Base-by-base conservation (phyloP, 2,113 vertebrate species). In the Neolamprologus modestus region DNA sequence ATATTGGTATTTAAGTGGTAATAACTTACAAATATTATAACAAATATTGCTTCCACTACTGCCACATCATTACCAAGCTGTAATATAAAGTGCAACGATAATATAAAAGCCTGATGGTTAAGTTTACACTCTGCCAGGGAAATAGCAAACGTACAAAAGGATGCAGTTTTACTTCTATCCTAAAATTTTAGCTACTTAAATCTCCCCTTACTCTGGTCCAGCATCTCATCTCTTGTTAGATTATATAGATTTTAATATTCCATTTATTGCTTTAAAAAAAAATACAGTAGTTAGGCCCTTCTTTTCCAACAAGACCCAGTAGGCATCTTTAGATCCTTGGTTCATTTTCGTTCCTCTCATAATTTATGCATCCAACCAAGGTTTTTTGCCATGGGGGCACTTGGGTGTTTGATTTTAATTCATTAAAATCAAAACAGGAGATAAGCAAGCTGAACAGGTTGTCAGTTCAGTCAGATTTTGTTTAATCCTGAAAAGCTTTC, bases 341-440 rank as follows among this genome's bases (percentile, higher is more conserved):
- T 45, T 88, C 37, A 28, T 24, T 55, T 19, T 80, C 47, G 3
- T 78, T 86, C 63, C 21, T 11, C 78, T 76, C 12, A 37, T 88
- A 90, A 92, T 90, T 84, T 71, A 87, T 91, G 66, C 82, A 68
- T 59, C 81, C 86, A 6, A 79, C 82, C 82, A 81, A 86, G 61
- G 40, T 35, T 57, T 59, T 80, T 84, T 81, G 86, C 88, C 83
- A 81, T 13, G 4, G 33, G 73, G 55, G 76, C 57, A 84, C 35
- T 54, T 26, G 13, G 11, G 16, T 81, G 83, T 89, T 93, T 93
- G 88, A 94, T 95, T 94, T 91, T 66, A 89, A 92, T 95, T 86
- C 31, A 92, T 89, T 92, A 84, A 86, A 92, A 92, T 92, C 92
- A 92, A 93, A 94, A 90, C 71, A 87, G 83, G 78, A 87, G 83